Evolutionary conservation across 2,888 invertebrate genomes (phyloP).

Genomic region (Nomada ruficornis): DNA sequence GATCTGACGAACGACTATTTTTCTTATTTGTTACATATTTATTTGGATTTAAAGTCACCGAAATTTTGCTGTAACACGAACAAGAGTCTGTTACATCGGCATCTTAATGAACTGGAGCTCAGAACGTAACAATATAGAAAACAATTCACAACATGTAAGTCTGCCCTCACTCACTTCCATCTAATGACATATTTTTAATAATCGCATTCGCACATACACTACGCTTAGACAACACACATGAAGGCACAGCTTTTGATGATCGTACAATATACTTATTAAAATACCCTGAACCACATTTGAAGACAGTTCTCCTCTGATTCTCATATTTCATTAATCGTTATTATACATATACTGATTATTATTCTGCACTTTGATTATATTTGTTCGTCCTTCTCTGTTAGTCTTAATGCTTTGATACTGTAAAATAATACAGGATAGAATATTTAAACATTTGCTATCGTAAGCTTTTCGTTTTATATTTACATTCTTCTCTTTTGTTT

Average conservation of each 20-base stretch:
- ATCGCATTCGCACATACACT: slow-evolving; percentile 59
- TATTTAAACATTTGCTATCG: too few relatives aligned
- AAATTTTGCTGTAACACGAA: slow-evolving; percentile 84
- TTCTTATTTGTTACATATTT: slow-evolving; percentile 84
- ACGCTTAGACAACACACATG: slow-evolving; percentile 51
- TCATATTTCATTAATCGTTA: neutral
- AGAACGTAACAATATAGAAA: slow-evolving; percentile 83
- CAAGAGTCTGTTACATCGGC: slow-evolving; percentile 84
- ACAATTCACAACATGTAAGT: slow-evolving; percentile 84
- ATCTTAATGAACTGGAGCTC: slow-evolving; percentile 84
- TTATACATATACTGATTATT: too few relatives aligned
- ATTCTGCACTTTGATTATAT: neutral
- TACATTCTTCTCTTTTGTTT: too few relatives aligned
- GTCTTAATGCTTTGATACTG: too few relatives aligned
- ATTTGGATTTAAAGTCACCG: slow-evolving; percentile 84
- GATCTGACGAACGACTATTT: slow-evolving; percentile 76
- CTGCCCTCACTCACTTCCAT: slow-evolving; percentile 79
- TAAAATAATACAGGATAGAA: neutral
- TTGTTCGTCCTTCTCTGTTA: neutral
- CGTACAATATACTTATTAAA: slow-evolving; percentile 7
- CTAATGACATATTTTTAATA: slow-evolving; percentile 72
- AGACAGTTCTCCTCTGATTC: slow-evolving; percentile 43
- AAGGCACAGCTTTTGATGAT: slow-evolving; percentile 46
- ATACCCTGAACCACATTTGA: slow-evolving; percentile 29
- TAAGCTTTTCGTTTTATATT: too few relatives aligned